These are phyloP conservation scores for Scotopteryx bipunctaria DNA, from an alignment of 2,888 invertebrate species.

Conservation along the genomic window DNA sequence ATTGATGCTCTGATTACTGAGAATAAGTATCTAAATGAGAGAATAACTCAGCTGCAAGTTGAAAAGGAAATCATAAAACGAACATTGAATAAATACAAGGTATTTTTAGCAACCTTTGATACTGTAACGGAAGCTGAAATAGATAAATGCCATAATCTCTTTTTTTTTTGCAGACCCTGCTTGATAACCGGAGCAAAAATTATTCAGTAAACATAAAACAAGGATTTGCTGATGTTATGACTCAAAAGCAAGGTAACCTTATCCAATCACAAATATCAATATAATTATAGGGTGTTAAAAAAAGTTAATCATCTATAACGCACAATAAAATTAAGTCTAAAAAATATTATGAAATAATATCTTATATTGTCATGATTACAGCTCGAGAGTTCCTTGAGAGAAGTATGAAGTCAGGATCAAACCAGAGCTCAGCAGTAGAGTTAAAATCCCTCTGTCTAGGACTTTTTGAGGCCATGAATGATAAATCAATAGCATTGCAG, in stretches of 20 bases:
- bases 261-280: too few species aligned
- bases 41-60: conserved; percentile 89
- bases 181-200: conserved; percentile 89
- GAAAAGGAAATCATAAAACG: conserved; percentile 90
- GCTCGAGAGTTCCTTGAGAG: conserved; percentile 89
- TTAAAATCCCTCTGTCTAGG: conserved; percentile 90
- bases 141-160: conserved; percentile 26
- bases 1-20: conserved; percentile 91
- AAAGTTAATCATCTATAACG: too few species aligned
- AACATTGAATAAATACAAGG: conserved; percentile 89
- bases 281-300: too few species aligned
- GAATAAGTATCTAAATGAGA: conserved; percentile 92
- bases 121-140: conserved; percentile 11
- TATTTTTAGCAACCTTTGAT: conserved; percentile 45
- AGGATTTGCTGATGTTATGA: conserved; percentile 87
- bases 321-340: too few species aligned
- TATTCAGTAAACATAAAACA: conserved; percentile 87
- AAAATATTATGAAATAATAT: background rate
- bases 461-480: conserved; percentile 91
- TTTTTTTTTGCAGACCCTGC: conserved; percentile 81
- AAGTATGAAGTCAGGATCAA: conserved; percentile 70
- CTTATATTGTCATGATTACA: conserved; percentile 73
- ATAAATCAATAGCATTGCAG: conserved; percentile 91
- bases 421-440: conserved; percentile 86
- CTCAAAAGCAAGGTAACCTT: conserved; percentile 91